phyloP scores from a whole-genome alignment of 2,888 invertebrate genomes.

The Anarsia innoxiella region DNA sequence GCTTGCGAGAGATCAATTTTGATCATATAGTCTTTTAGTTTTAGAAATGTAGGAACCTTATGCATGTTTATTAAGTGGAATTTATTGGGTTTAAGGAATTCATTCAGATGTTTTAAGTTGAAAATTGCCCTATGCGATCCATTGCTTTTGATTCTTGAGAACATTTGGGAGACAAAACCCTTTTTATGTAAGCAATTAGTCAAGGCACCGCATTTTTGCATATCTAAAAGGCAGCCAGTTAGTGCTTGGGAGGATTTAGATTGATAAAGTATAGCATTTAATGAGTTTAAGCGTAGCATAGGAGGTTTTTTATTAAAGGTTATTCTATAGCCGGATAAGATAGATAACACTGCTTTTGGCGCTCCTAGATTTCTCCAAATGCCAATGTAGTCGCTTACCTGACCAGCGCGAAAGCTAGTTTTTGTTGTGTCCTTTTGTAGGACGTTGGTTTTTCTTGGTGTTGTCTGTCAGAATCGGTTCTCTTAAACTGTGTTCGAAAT shows the following conservation, averaged over 20 bases:
- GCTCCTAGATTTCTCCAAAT: slow-evolving; percentile 3
- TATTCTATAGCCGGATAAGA: slow-evolving; percentile 14
- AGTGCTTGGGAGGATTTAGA: neutral
- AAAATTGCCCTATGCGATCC: slow-evolving; percentile 15
- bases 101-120: slow-evolving; percentile 15
- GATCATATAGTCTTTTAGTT: slow-evolving; percentile 13
- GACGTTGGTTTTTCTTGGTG: neutral
- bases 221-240: neutral
- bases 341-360: slow-evolving; percentile 9
- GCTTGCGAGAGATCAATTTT: slow-evolving; percentile 22
- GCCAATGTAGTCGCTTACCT: neutral
- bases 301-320: slow-evolving; percentile 11
- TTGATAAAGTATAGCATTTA: neutral
- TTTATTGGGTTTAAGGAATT: slow-evolving; percentile 7
- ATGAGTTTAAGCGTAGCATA: neutral
- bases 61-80: slow-evolving; percentile 15
- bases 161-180: slow-evolving; percentile 10
- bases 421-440: neutral
- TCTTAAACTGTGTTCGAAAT: no score
- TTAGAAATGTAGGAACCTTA: slow-evolving; percentile 12
- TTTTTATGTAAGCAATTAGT: neutral
- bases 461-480: no score
- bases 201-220: neutral
- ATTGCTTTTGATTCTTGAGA: slow-evolving; percentile 16
- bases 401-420: slow-evolving; percentile 2